Evolutionary conservation across 1,140 invertebrate species (phyloP).

Genomic region (Pemphigus obesinymphae): DNA sequence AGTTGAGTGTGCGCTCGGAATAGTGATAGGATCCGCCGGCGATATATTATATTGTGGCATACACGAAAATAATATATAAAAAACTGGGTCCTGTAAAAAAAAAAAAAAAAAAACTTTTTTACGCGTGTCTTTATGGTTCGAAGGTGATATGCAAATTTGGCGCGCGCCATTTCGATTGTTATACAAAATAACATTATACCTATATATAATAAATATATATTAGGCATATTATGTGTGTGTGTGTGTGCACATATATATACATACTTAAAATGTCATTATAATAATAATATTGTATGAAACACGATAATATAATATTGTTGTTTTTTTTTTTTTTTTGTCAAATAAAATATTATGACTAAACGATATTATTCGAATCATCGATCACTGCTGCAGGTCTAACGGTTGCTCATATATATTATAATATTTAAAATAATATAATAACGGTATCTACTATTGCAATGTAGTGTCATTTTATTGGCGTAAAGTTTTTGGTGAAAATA

Average conservation of each 20-base stretch:
- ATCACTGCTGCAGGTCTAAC: not conserved
- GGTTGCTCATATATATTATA: not conserved
- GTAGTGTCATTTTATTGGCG: not conserved
- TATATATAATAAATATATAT: too few relatives aligned
- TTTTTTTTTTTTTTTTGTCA: not conserved
- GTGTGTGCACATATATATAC: not conserved
- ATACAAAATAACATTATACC: not conserved
- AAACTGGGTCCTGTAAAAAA: not conserved
- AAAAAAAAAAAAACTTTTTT: not conserved
- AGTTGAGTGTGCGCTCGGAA: not conserved
- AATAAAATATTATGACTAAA: not conserved
- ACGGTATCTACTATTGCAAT: too few relatives aligned
- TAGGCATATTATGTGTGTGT: too few relatives aligned
- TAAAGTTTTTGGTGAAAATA: not conserved
- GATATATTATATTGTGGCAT: not conserved
- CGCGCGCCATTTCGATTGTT: slow-evolving; percentile 12
- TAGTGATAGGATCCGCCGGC: slow-evolving; percentile 12
- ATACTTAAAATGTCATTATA: not conserved
- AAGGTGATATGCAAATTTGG: slow-evolving; percentile 17
- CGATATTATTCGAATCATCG: not conserved
- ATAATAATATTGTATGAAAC: too few relatives aligned
- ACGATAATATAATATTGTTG: not conserved
- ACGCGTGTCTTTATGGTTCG: not conserved
- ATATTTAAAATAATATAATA: not conserved
- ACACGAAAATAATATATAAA: too few relatives aligned